Evolutionary conservation across 2,888 invertebrate genomes (phyloP).

Genomic region (Agapostemon virescens): DNA sequence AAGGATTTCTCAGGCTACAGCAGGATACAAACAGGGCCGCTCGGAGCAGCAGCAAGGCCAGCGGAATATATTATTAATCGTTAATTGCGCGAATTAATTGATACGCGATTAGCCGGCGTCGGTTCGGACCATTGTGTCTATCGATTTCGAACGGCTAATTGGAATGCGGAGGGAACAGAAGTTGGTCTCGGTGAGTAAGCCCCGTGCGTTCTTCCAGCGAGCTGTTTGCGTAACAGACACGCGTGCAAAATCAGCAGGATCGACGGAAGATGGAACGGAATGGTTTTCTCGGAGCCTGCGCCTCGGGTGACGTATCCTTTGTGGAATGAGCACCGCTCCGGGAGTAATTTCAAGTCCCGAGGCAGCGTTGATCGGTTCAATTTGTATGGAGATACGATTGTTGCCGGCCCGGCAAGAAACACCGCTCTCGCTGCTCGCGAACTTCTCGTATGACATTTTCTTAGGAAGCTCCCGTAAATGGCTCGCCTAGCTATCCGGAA

Average conservation of each 20-base stretch:
- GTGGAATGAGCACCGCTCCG: conserved; percentile 31
- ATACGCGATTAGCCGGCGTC: not conserved
- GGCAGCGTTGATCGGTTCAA: conserved; percentile 28
- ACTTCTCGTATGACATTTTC: conserved; percentile 39
- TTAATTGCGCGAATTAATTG: conserved; percentile 65
- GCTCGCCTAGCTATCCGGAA: conserved; percentile 37
- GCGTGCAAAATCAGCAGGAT: conserved; percentile 6
- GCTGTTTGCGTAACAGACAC: conserved; percentile 14
- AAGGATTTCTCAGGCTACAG: not conserved
- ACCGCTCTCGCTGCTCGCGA: conserved; percentile 25
- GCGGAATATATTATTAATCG: conserved; percentile 12
- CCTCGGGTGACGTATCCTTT: conserved; percentile 23
- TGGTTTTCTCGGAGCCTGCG: conserved; percentile 3
- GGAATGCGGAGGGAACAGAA: conserved; percentile 19
- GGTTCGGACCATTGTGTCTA: not conserved
- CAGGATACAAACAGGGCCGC: not conserved
- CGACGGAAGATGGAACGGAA: not conserved
- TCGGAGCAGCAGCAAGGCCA: not conserved
- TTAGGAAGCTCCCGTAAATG: conserved; percentile 38
- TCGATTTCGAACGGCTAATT: conserved; percentile 16
- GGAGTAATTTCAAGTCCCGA: conserved; percentile 20
- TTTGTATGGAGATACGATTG: conserved; percentile 50
- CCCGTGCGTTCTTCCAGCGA: not conserved
- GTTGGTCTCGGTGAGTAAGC: conserved; percentile 12
- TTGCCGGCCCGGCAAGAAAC: conserved; percentile 26